These are phyloP conservation scores for Notodonta ziczac DNA, from an alignment of 2,888 invertebrate genomes.

Conservation along the genomic window DNA sequence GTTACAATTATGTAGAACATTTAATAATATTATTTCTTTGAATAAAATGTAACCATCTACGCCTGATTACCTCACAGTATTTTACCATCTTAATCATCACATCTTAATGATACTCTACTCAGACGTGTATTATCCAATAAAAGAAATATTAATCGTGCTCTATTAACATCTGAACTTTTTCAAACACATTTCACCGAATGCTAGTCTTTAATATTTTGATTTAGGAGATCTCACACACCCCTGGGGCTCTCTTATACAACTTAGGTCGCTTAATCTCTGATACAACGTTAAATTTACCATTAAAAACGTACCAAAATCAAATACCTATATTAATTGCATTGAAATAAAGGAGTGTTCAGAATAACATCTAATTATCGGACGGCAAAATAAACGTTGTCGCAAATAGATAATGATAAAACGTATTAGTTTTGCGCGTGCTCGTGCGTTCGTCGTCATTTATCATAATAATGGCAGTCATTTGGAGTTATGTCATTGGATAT, in stretches of 20 bases:
- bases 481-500: slow-evolving; percentile 39
- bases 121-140: slow-evolving; percentile 11
- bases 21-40: not conserved
- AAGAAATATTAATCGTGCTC: slow-evolving; percentile 3
- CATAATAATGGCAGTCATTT: slow-evolving; percentile 38
- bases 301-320: not conserved
- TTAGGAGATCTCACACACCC: slow-evolving; percentile 33
- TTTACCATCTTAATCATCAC: slow-evolving; percentile 4
- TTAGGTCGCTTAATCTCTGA: slow-evolving; percentile 8
- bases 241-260: slow-evolving; percentile 30
- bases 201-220: slow-evolving; percentile 29
- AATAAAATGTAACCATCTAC: not conserved
- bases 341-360: slow-evolving; percentile 4
- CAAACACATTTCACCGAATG: slow-evolving; percentile 20
- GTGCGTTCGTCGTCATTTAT: slow-evolving; percentile 34
- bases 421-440: slow-evolving; percentile 38
- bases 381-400: slow-evolving; percentile 20
- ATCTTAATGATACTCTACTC: slow-evolving; percentile 4
- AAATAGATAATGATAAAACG: slow-evolving; percentile 27
- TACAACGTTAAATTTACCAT: slow-evolving; percentile 17
- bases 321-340: not conserved
- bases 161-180: slow-evolving; percentile 16
- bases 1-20: not conserved
- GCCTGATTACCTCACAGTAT: slow-evolving; percentile 2
- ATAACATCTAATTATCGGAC: not conserved